Conservation (phyloP, 2,113 vertebrate genomes). For the Cranoglanis bouderius region DNA sequence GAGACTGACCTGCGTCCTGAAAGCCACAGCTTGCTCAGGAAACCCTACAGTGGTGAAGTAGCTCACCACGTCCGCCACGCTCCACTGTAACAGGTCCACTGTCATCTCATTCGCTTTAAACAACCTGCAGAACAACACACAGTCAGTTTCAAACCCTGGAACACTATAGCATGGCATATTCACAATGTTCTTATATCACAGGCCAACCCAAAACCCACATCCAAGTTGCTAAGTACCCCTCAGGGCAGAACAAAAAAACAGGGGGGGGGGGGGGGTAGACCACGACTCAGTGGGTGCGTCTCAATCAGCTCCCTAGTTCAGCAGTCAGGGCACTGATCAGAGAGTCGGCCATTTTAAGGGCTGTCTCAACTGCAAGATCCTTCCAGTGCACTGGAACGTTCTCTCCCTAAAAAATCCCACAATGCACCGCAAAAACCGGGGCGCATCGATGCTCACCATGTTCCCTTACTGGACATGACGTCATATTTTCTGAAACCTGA, state of each 20-base stretch:
- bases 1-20: slow-evolving; percentile 79
- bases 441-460: no score
- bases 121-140: slow-evolving; percentile 60
- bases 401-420: no score
- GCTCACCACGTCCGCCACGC: slow-evolving; percentile 83
- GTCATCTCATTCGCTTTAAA: slow-evolving; percentile 78
- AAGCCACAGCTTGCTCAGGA: slow-evolving; percentile 85
- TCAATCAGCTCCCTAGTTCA: no score
- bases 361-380: no score
- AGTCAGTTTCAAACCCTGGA: slow-evolving; percentile 6
- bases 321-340: no score
- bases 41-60: slow-evolving; percentile 88
- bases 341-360: no score
- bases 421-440: no score
- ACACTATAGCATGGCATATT: not conserved
- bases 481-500: no score
- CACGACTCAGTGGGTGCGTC: no score
- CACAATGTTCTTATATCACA: not conserved
- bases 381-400: no score
- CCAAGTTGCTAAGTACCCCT: not conserved
- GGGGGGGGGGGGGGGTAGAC: not conserved
- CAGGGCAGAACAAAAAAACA: not conserved
- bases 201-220: not conserved
- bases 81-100: slow-evolving; percentile 84
- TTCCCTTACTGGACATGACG: no score